Conservation (phyloP, 2,888 invertebrate species). For the Eulithis prunata region DNA sequence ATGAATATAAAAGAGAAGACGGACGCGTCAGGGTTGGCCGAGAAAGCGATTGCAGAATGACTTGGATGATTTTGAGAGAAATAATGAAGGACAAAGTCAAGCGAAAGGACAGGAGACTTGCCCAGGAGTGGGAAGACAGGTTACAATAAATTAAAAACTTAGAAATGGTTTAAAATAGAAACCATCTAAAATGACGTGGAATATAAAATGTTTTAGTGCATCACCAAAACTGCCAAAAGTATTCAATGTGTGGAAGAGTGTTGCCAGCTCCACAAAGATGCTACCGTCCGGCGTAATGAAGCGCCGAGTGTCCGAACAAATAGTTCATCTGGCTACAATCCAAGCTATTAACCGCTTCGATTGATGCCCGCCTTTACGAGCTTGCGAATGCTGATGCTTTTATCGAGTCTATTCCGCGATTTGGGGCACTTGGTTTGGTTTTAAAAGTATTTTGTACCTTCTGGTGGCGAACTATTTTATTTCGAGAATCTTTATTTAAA, state of each 20-base stretch:
- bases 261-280: slow-evolving; percentile 19
- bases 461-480: too few species aligned
- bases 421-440: slow-evolving; percentile 14
- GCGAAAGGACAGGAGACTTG: too few species aligned
- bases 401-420: slow-evolving; percentile 33
- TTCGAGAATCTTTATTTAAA: too few species aligned
- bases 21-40: too few species aligned
- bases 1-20: too few species aligned
- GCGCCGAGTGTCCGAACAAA: slow-evolving; percentile 47
- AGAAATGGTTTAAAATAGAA: too few species aligned
- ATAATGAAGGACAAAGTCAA: too few species aligned
- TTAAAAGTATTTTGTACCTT: not conserved
- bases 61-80: too few species aligned
- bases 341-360: slow-evolving; percentile 56
- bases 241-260: slow-evolving; percentile 9
- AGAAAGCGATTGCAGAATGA: too few species aligned
- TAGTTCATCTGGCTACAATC: slow-evolving; percentile 53
- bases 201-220: too few species aligned
- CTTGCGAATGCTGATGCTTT: slow-evolving; percentile 43
- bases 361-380: slow-evolving; percentile 30
- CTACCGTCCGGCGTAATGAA: slow-evolving; percentile 23
- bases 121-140: too few species aligned
- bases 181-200: not conserved
- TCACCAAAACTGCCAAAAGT: slow-evolving; percentile 8
- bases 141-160: too few species aligned